Evolutionary conservation across 2,797 vertebrate genomes (phyloP).

Genomic region (Serranus cabrilla): DNA sequence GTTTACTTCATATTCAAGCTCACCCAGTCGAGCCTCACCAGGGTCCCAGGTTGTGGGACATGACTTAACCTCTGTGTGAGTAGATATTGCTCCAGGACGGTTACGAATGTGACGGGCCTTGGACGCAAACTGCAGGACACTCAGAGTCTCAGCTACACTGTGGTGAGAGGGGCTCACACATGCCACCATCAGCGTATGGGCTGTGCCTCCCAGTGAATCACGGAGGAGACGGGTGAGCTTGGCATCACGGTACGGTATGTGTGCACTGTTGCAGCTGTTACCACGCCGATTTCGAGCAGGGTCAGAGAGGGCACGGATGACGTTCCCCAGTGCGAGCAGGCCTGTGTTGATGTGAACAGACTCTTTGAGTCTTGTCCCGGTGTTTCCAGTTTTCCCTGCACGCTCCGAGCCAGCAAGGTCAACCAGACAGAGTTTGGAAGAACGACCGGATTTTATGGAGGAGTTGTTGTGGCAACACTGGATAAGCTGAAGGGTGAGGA

Average conservation of each 20-base stretch:
- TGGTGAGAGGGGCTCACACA: conserved; percentile 92
- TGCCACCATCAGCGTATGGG: conserved; percentile 93
- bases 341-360: conserved; percentile 92
- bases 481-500: conserved; percentile 90
- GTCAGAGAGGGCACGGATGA: conserved; percentile 92
- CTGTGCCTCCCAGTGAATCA: conserved; percentile 92
- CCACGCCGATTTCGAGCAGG: conserved; percentile 79
- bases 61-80: conserved; percentile 38
- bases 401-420: conserved; percentile 94
- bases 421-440: conserved; percentile 93
- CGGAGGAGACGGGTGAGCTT: conserved; percentile 95
- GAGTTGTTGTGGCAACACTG: conserved; percentile 70
- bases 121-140: conserved; percentile 92
- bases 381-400: conserved; percentile 91
- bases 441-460: conserved; percentile 44
- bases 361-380: conserved; percentile 90
- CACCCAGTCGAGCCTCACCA: conserved; percentile 82
- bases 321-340: conserved; percentile 91
- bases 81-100: conserved; percentile 77
- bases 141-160: conserved; percentile 90
- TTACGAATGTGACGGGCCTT: conserved; percentile 91
- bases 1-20: conserved; percentile 90
- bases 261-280: conserved; percentile 45
- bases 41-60: conserved; percentile 83
- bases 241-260: conserved; percentile 92